Evolutionary conservation across 2,888 invertebrate genomes (phyloP).

Genomic region (Tyria jacobaeae): DNA sequence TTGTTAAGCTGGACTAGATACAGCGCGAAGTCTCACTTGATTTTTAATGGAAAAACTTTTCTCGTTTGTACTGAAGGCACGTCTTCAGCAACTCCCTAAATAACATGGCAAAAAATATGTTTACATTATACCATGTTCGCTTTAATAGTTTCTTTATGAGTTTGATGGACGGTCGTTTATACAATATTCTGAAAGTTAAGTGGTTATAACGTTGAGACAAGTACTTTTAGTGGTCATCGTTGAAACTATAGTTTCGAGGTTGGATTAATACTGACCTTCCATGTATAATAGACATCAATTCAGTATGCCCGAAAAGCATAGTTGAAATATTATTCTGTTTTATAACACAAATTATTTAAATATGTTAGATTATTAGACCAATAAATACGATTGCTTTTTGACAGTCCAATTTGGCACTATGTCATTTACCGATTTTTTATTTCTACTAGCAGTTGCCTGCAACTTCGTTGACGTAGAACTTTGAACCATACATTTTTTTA

Average conservation of each 20-base stretch:
- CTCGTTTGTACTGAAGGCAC: constrained; percentile 36
- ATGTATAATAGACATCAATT: not conserved
- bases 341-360: no score
- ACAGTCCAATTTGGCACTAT: no score
- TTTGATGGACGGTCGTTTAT: constrained; percentile 17
- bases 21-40: constrained; percentile 36
- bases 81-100: constrained; percentile 26
- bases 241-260: not conserved
- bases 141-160: constrained; percentile 37
- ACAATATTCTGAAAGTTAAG: not conserved
- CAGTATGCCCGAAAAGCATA: no score
- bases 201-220: not conserved
- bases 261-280: not conserved
- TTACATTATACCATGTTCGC: constrained; percentile 18
- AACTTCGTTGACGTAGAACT: no score
- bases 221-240: not conserved
- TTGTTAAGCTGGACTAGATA: constrained; percentile 25
- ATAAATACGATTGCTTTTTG: no score
- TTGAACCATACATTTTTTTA: no score
- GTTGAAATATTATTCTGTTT: no score
- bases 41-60: constrained; percentile 60
- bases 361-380: no score
- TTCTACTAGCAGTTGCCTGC: no score
- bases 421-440: no score
- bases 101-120: constrained; percentile 20